phyloP scores from a whole-genome alignment of 2,797 vertebrate species.

The Xenopus petersii region DNA sequence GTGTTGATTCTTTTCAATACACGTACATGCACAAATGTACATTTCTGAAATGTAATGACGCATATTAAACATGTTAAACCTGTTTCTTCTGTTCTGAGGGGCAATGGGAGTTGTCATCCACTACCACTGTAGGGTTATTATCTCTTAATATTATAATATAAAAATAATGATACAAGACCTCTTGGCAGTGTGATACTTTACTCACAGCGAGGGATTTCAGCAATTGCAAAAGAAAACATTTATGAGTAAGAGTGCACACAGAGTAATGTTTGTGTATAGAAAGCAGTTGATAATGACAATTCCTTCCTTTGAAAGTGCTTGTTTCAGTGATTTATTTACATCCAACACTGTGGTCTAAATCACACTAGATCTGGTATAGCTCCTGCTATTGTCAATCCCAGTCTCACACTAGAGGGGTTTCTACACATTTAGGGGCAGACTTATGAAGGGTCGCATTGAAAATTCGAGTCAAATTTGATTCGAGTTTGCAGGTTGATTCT shows the following conservation, averaged over 20 bases:
- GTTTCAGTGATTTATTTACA: constrained; percentile 46
- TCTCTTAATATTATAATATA: too few species aligned
- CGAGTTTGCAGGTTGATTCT: too few species aligned
- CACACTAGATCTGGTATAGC: constrained; percentile 42
- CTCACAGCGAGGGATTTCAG: constrained; percentile 44
- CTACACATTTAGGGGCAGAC: not conserved
- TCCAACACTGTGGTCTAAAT: constrained; percentile 44
- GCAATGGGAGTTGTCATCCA: too few species aligned
- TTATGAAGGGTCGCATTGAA: too few species aligned
- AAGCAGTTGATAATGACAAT: constrained; percentile 48
- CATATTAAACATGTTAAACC: too few species aligned
- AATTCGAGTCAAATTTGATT: too few species aligned
- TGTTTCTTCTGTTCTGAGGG: too few species aligned
- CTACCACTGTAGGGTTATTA: too few species aligned
- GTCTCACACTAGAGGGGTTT: constrained; percentile 3
- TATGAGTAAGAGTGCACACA: constrained; percentile 45
- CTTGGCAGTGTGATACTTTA: not conserved
- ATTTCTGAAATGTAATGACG: too few species aligned
- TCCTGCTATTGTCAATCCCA: constrained; percentile 19
- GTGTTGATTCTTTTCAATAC: too few species aligned
- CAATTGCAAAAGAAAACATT: constrained; percentile 48
- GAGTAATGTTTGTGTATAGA: constrained; percentile 47
- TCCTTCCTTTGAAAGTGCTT: constrained; percentile 34
- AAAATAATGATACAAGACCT: too few species aligned
- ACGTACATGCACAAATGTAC: too few species aligned